Evolutionary conservation across 2,888 invertebrate genomes (phyloP).

Genomic region (Epicampocera succincta): DNA sequence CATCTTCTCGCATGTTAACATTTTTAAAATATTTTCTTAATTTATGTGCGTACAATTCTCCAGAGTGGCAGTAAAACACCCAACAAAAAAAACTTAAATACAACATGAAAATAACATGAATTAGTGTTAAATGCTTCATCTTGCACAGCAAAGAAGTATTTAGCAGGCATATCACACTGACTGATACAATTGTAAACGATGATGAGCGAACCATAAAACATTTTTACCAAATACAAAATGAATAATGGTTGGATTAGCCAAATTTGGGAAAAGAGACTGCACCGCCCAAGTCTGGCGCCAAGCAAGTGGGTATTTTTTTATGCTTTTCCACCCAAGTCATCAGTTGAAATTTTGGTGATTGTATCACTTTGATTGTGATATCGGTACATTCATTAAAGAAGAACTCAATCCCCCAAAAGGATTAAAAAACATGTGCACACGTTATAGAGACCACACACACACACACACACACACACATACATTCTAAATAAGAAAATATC

Average conservation of each 20-base stretch:
- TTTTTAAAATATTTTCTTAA: slow-evolving; percentile 71
- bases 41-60: slow-evolving; percentile 70
- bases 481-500: no score
- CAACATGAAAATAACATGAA: slow-evolving; percentile 57
- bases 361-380: no score
- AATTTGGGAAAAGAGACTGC: slow-evolving; percentile 5
- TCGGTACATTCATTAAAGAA: no score
- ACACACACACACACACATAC: no score
- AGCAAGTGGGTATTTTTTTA: not conserved
- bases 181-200: slow-evolving; percentile 36
- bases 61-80: slow-evolving; percentile 27
- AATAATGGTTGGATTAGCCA: slow-evolving; percentile 59
- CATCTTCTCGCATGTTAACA: slow-evolving; percentile 54
- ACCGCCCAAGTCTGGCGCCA: not conserved
- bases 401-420: no score
- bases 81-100: slow-evolving; percentile 11
- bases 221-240: slow-evolving; percentile 60
- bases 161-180: slow-evolving; percentile 26
- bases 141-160: slow-evolving; percentile 26
- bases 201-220: slow-evolving; percentile 31
- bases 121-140: slow-evolving; percentile 66
- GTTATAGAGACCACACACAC: no score
- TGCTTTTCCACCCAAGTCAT: no score
- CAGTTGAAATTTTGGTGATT: no score
- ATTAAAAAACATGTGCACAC: no score